Percentiles rank a stretch among this genome's conserved stretches.
Evolutionary conservation across 2,797 vertebrate genomes (phyloP).

Genomic region (Thalassophryne amazonica): DNA sequence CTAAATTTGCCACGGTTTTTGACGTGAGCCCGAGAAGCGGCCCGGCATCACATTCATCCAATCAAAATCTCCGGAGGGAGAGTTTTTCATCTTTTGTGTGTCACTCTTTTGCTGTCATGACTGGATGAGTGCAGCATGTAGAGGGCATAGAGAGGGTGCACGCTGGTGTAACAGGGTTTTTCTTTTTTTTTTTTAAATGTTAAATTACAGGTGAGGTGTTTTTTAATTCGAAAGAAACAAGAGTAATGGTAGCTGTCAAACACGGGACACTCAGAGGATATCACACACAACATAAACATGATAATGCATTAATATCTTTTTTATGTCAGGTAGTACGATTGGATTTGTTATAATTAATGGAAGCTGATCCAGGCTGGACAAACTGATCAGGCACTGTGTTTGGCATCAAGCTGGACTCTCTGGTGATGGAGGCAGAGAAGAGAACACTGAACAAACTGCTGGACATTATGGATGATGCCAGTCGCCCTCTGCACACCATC

Average conservation of each 20-base stretch:
- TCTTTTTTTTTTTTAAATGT: slow-evolving; percentile 8
- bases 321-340: too few relatives aligned
- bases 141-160: slow-evolving; percentile 65
- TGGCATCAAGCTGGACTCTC: too few relatives aligned
- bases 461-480: too few relatives aligned
- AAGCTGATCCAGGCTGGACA: too few relatives aligned
- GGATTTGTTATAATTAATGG: too few relatives aligned
- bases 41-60: slow-evolving; percentile 70
- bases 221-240: slow-evolving; percentile 22
- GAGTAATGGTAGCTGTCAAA: slow-evolving; percentile 52
- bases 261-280: too few relatives aligned
- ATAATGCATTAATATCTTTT: too few relatives aligned
- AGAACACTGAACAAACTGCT: too few relatives aligned
- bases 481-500: too few relatives aligned
- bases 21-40: slow-evolving; percentile 69
- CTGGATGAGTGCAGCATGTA: slow-evolving; percentile 63
- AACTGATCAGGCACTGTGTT: too few relatives aligned
- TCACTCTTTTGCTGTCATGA: slow-evolving; percentile 72
- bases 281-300: too few relatives aligned
- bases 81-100: slow-evolving; percentile 75
- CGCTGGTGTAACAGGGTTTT: slow-evolving; percentile 69
- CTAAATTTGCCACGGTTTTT: slow-evolving; percentile 73
- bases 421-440: too few relatives aligned
- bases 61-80: slow-evolving; percentile 67
- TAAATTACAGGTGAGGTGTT: slow-evolving; percentile 38